Percentiles rank a stretch among this genome's conserved stretches.
phyloP scores from a whole-genome alignment of 2,888 invertebrate species.

The Stramonita haemastoma region DNA sequence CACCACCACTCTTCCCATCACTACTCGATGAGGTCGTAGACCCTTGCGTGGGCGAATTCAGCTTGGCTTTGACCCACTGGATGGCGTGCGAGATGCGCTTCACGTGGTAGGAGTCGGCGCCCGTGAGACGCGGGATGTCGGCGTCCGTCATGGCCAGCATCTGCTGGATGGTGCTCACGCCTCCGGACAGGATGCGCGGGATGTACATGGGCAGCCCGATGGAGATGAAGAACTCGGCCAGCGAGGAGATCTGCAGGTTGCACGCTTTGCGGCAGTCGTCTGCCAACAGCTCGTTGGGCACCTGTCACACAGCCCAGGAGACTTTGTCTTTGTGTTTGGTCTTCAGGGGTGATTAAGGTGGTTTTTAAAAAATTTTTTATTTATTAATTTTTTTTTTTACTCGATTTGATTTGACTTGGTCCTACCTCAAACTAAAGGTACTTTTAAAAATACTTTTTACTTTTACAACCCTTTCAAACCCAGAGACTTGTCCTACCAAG shows the following conservation, averaged over 20 bases:
- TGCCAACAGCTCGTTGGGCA: constrained; percentile 73
- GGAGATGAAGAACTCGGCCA: constrained; percentile 74
- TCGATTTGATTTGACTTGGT: too few species aligned
- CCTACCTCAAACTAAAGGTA: too few species aligned
- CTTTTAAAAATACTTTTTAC: too few species aligned
- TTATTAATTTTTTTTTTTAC: too few species aligned
- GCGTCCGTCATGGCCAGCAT: constrained; percentile 64
- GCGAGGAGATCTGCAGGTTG: constrained; percentile 75
- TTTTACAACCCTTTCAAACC: too few species aligned
- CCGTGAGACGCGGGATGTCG: constrained; percentile 66
- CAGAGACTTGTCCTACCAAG: too few species aligned
- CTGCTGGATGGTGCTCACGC: constrained; percentile 63
- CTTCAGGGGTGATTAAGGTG: too few species aligned
- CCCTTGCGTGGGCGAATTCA: constrained; percentile 61
- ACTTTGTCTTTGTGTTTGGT: too few species aligned
- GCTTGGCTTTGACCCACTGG: constrained; percentile 68
- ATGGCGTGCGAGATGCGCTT: constrained; percentile 68
- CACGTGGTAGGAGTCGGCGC: constrained; percentile 66
- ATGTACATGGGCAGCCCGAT: constrained; percentile 77
- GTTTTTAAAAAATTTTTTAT: too few species aligned
- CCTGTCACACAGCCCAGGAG: constrained; percentile 53
- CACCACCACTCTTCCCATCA: constrained; percentile 48
- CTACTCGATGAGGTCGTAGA: constrained; percentile 52
- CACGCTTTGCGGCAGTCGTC: constrained; percentile 71
- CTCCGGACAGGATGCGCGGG: constrained; percentile 51